Evolutionary conservation across 2,113 vertebrate genomes (phyloP).

Genomic region (Malurus melanocephalus): DNA sequence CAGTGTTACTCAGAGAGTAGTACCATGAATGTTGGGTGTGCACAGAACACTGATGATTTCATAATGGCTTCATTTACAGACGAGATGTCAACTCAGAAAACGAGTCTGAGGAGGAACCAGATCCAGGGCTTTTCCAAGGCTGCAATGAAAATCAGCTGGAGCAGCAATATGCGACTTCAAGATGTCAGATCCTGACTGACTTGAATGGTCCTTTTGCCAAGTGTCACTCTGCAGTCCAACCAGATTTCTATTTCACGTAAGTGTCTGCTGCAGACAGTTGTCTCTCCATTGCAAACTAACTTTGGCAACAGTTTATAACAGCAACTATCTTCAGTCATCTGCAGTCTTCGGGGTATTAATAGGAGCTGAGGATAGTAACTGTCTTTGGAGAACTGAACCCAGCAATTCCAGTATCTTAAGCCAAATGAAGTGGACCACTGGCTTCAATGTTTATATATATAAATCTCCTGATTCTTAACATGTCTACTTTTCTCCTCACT

Average conservation of each 20-base stretch:
- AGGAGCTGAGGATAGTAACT: not conserved
- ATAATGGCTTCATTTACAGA: slow-evolving; percentile 28
- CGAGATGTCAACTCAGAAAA: not conserved
- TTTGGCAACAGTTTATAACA: not conserved
- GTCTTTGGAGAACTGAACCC: not conserved
- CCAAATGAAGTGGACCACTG: not conserved
- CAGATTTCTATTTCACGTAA: slow-evolving; percentile 52
- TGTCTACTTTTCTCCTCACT: not conserved
- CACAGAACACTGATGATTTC: not conserved
- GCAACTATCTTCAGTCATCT: not conserved
- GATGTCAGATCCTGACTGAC: slow-evolving; percentile 38
- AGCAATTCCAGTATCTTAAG: not conserved
- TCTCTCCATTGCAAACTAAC: not conserved
- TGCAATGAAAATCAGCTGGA: slow-evolving; percentile 23
- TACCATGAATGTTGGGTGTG: not conserved
- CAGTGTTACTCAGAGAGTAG: not conserved
- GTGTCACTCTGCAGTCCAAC: slow-evolving; percentile 17
- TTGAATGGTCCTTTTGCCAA: slow-evolving; percentile 14
- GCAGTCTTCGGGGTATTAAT: not conserved
- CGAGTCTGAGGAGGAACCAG: slow-evolving; percentile 21
- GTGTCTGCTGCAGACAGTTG: not conserved
- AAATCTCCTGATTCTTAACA: not conserved
- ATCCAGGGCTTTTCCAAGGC: slow-evolving; percentile 44
- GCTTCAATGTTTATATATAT: not conserved
- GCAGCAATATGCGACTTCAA: not conserved